Conservation (phyloP, 2,113 vertebrate genomes). For the Oryzias melastigma region DNA sequence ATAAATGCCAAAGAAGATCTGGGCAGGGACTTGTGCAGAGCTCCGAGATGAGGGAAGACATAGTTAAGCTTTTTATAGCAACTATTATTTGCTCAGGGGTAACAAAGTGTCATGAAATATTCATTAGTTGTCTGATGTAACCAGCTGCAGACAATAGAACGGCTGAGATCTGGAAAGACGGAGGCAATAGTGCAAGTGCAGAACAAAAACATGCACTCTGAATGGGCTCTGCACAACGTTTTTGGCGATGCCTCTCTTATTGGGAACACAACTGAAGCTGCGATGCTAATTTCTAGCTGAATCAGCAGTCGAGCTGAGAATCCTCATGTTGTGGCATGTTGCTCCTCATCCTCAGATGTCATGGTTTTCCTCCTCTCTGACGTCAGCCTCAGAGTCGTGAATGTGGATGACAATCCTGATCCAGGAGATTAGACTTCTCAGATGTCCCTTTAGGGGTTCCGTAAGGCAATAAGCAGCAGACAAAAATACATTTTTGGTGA, state of each 20-base stretch:
- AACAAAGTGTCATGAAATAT: slow-evolving; percentile 61
- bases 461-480: too few species aligned
- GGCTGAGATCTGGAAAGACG: slow-evolving; percentile 21
- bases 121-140: slow-evolving; percentile 54
- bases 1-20: slow-evolving; percentile 8
- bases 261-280: slow-evolving; percentile 41
- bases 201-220: neutral
- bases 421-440: too few species aligned
- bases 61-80: slow-evolving; percentile 43
- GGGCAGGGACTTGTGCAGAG: neutral
- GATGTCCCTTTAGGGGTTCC: too few species aligned
- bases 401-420: too few species aligned
- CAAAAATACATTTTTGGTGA: too few species aligned
- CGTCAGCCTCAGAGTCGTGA: slow-evolving; percentile 6
- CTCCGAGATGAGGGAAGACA: slow-evolving; percentile 19
- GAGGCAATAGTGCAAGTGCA: slow-evolving; percentile 14
- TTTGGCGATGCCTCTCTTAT: slow-evolving; percentile 40
- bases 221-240: slow-evolving; percentile 17
- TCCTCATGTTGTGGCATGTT: slow-evolving; percentile 13
- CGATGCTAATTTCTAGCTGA: slow-evolving; percentile 26
- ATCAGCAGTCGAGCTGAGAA: slow-evolving; percentile 26
- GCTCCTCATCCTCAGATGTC: slow-evolving; percentile 10
- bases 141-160: slow-evolving; percentile 24
- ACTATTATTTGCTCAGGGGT: slow-evolving; percentile 55
- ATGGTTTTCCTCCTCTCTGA: slow-evolving; percentile 25